Evolutionary conservation across 2,888 invertebrate genomes (phyloP).

Genomic region (Anagyrus pseudococci): DNA sequence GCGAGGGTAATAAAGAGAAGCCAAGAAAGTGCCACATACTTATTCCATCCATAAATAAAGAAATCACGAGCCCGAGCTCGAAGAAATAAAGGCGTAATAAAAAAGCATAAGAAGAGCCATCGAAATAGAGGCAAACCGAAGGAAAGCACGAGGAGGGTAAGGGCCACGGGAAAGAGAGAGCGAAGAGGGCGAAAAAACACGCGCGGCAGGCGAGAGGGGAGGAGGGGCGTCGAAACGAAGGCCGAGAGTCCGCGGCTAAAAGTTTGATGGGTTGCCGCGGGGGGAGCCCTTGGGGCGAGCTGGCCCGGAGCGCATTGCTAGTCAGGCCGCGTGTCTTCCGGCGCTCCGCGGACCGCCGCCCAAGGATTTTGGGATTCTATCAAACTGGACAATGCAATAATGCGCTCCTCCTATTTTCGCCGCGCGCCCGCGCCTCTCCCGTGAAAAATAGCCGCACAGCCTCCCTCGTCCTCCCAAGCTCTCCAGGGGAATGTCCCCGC

Average conservation of each 20-base stretch:
- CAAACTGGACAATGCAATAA: slow-evolving; percentile 62
- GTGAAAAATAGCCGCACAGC: slow-evolving; percentile 50
- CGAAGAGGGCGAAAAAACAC: too few relatives aligned
- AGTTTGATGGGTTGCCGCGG: slow-evolving; percentile 61
- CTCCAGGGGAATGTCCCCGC: slow-evolving; percentile 28
- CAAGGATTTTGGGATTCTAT: slow-evolving; percentile 62
- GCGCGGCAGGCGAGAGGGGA: too few relatives aligned
- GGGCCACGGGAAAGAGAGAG: slow-evolving; percentile 22
- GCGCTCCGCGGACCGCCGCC: slow-evolving; percentile 44
- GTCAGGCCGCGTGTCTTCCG: slow-evolving; percentile 43
- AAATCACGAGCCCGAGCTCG: slow-evolving; percentile 21
- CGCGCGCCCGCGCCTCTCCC: too few relatives aligned
- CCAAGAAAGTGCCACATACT: neutral
- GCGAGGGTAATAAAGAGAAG: slow-evolving; percentile 4
- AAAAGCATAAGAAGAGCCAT: slow-evolving; percentile 22
- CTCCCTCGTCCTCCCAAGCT: slow-evolving; percentile 6
- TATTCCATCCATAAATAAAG: slow-evolving; percentile 29
- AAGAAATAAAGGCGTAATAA: slow-evolving; percentile 34
- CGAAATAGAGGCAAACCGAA: neutral
- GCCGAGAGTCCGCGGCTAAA: slow-evolving; percentile 56
- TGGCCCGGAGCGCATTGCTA: slow-evolving; percentile 55
- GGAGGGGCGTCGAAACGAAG: too few relatives aligned
- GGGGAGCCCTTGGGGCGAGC: slow-evolving; percentile 49
- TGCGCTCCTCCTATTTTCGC: slow-evolving; percentile 43
- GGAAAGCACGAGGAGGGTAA: slow-evolving; percentile 24